Percentiles rank a stretch among this genome's conserved stretches.
Conservation (phyloP, 1,140 invertebrate genomes). For the Heliconius eleuchia region DNA sequence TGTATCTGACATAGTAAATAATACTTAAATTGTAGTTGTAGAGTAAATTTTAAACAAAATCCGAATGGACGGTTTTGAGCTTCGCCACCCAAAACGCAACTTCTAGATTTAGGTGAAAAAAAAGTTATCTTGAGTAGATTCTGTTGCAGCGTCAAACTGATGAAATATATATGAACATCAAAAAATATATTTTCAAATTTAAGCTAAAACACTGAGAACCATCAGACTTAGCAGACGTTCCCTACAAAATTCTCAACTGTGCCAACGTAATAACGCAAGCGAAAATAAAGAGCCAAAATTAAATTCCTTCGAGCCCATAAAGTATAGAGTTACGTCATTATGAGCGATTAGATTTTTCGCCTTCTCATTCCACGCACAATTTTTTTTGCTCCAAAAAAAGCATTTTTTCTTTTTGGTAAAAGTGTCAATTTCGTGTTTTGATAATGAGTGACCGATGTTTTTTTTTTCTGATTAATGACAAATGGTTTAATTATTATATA, state of each 20-base stretch:
- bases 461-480: neutral
- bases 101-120: no score
- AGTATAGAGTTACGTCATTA: constrained; percentile 76
- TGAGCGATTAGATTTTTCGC: constrained; percentile 44
- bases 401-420: constrained; percentile 19
- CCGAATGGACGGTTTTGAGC: no score
- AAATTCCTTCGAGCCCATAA: constrained; percentile 67
- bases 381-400: constrained; percentile 16
- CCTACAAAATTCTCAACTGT: constrained; percentile 27
- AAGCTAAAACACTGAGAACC: neutral
- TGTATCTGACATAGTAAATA: no score
- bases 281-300: constrained; percentile 71
- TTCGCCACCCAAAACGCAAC: no score
- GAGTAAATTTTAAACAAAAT: no score
- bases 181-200: neutral
- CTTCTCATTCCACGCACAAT: constrained; percentile 36
- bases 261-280: constrained; percentile 46
- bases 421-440: constrained; percentile 38
- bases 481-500: neutral
- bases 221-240: constrained; percentile 13
- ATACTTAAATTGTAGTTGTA: no score
- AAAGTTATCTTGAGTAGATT: no score
- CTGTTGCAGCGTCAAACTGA: no score
- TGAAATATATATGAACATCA: no score
- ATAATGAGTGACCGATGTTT: constrained; percentile 24